Evolutionary conservation across 2,113 vertebrate genomes (phyloP).

Genomic region (Noturus placidus): DNA sequence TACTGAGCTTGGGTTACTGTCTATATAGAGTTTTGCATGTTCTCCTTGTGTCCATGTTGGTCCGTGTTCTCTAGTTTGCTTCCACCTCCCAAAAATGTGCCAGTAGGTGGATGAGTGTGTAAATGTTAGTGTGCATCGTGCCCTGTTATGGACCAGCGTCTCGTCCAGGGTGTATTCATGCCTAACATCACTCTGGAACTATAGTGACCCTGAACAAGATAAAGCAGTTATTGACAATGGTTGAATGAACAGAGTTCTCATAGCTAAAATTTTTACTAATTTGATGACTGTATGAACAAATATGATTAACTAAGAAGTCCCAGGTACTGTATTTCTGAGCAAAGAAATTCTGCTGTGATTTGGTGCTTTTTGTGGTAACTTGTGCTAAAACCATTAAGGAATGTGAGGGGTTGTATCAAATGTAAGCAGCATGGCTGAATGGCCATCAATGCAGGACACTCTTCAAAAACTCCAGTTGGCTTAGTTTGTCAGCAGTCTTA

Average conservation of each 20-base stretch:
- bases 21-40: neutral
- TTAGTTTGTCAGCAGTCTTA: neutral
- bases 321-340: neutral
- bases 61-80: neutral
- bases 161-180: neutral
- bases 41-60: neutral
- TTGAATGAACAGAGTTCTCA: neutral
- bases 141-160: neutral
- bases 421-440: neutral
- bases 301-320: neutral
- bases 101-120: neutral
- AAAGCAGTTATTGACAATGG: neutral
- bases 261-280: neutral
- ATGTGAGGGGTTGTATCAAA: no score
- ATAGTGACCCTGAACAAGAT: neutral
- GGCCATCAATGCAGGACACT: neutral
- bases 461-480: neutral
- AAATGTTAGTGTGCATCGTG: neutral
- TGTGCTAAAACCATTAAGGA: neutral
- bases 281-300: neutral
- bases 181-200: neutral
- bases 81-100: neutral
- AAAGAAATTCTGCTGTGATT: neutral
- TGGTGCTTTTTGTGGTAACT: neutral
- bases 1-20: neutral